Percentiles rank a stretch among this genome's conserved stretches.
These are phyloP conservation scores for Drosophila ustulata DNA, from an alignment of 2,888 invertebrate genomes.

Conservation along the genomic window DNA sequence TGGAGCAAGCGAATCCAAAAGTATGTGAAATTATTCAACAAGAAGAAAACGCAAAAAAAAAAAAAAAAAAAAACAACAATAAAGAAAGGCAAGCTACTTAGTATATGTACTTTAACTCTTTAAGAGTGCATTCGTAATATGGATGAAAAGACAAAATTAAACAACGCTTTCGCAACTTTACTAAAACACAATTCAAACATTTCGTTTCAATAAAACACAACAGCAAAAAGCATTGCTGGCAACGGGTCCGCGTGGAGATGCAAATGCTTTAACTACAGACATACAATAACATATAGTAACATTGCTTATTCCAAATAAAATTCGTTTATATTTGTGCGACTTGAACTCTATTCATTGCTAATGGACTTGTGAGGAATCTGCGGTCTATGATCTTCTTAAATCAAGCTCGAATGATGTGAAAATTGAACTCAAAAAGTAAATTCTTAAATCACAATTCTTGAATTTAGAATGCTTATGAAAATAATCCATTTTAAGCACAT, in stretches of 20 bases:
- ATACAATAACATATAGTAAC: background rate
- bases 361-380: background rate
- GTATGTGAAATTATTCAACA: slow-evolving; percentile 10
- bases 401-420: background rate
- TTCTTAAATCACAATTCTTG: no score
- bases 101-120: slow-evolving; percentile 60
- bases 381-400: background rate
- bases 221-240: background rate
- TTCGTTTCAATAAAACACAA: slow-evolving; percentile 10
- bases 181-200: slow-evolving; percentile 51
- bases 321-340: slow-evolving; percentile 30
- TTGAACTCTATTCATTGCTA: slow-evolving; percentile 1
- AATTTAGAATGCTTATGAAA: no score
- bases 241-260: background rate
- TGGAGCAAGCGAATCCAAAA: slow-evolving; percentile 16
- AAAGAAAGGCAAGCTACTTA: slow-evolving; percentile 15
- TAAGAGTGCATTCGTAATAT: slow-evolving; percentile 72
- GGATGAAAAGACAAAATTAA: slow-evolving; percentile 57
- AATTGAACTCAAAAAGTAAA: background rate
- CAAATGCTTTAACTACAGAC: slow-evolving; percentile 3
- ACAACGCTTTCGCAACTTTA: slow-evolving; percentile 75
- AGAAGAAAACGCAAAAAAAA: background rate
- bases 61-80: background rate
- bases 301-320: slow-evolving; percentile 11
- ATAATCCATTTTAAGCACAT: no score